Evolutionary conservation across 2,113 vertebrate species (phyloP), one percentile per base, ranked within the genome.

Genomic region (Cyanocitta stelleri): DNA sequence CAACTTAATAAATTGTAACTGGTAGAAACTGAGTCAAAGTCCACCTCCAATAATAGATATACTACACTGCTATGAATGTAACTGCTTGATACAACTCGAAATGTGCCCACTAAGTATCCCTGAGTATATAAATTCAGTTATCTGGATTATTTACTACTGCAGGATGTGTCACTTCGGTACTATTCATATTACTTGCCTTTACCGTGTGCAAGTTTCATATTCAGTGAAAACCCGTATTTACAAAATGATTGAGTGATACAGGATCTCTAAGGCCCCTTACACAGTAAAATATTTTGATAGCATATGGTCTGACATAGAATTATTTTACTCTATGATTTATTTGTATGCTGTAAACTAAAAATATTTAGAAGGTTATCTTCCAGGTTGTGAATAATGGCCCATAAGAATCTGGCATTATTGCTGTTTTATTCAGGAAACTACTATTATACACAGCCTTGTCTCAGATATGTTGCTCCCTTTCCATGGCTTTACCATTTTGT

Each of bases 291-390:
- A 90, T 32, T 80, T 87, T 52, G 43, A 90, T 35, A 87, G 55
- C 44, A 94, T 87, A 71, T 74, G 73, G 62, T 82, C 46, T 95
- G 88, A 92, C 48, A 44, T 63, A 84, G 35, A 91, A 84, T 94
- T 90, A 91, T 84, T 86, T 90, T 77, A 73, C 9, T 59, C 9
- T 56, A 32, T 43, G 52, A 81, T 86, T 88, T 94, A 88, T 95
- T 92, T 75, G 17, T 49, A 90, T 62, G 33, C 37, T 69, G 29
- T 41, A 80, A 89, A 89, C 17, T 29, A 52, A 86, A 95, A 90
- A 84, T 68, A 71, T 78, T 96, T 92, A 61, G 68, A 76, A 94
- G 81, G 29, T 32, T 88, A 76, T 81, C 79, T 61, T 83, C 55
- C 74, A 52, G 77, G 77, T 63, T 78, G 61, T 84, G 75, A 94